These are phyloP conservation scores for Gopherus evgoodei DNA, from an alignment of 2,113 vertebrate species.

Conservation along the genomic window DNA sequence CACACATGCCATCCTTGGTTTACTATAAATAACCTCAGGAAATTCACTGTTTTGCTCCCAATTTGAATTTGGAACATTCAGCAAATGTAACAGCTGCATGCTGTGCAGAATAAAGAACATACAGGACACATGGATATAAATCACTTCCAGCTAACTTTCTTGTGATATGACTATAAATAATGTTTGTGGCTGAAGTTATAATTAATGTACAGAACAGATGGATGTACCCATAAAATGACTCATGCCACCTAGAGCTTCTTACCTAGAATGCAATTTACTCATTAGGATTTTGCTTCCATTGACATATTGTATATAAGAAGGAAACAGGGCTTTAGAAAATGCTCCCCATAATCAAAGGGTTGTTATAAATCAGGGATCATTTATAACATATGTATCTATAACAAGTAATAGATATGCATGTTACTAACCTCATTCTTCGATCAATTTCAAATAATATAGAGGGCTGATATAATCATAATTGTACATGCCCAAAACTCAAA, in stretches of 20 bases:
- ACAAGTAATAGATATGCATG: neutral
- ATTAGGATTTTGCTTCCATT: neutral
- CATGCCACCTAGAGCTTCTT: neutral
- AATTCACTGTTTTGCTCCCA: conserved; percentile 8
- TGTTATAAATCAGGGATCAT: neutral
- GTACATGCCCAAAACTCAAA: neutral
- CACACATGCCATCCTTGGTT: neutral
- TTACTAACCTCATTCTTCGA: neutral
- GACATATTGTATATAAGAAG: neutral
- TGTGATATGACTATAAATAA: conserved; percentile 2
- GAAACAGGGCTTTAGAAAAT: neutral
- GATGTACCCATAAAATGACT: conserved; percentile 28
- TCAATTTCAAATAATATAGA: neutral
- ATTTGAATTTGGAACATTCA: neutral
- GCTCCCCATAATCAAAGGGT: neutral
- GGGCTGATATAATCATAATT: neutral
- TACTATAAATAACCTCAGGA: neutral
- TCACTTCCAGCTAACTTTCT: conserved; percentile 46
- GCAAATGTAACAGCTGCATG: conserved; percentile 25
- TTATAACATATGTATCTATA: neutral
- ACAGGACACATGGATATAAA: conserved; percentile 5
- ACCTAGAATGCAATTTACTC: neutral
- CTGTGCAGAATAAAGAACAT: conserved; percentile 5
- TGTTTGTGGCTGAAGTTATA: conserved; percentile 29
- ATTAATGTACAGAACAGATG: conserved; percentile 41